These are phyloP conservation scores for Lapara coniferarum DNA, from an alignment of 2,888 invertebrate genomes.

Conservation along the genomic window DNA sequence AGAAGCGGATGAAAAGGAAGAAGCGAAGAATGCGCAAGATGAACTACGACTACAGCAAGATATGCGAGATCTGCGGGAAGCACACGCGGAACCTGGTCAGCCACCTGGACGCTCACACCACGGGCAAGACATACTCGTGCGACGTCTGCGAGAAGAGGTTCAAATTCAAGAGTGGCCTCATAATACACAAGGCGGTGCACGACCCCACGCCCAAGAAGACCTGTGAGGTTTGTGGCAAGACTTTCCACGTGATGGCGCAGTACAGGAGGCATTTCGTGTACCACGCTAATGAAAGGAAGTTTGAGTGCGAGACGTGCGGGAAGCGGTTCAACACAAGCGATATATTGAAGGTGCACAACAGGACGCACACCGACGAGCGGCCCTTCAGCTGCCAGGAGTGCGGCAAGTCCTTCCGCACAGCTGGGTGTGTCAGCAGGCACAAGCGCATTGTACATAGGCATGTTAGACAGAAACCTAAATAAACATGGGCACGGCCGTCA, in stretches of 20 bases:
- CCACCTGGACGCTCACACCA: slow-evolving; percentile 74
- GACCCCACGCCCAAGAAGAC: slow-evolving; percentile 76
- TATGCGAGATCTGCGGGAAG: slow-evolving; percentile 78
- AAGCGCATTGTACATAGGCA: slow-evolving; percentile 72
- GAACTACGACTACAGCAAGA: slow-evolving; percentile 73
- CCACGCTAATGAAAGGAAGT: slow-evolving; percentile 81
- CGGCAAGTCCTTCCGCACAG: slow-evolving; percentile 77
- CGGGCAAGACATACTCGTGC: slow-evolving; percentile 69
- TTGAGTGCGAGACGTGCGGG: slow-evolving; percentile 78
- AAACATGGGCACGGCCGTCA: slow-evolving; percentile 40
- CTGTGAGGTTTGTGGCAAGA: slow-evolving; percentile 81
- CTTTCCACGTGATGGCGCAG: slow-evolving; percentile 78
- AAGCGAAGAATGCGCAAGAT: slow-evolving; percentile 53
- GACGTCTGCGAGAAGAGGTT: slow-evolving; percentile 77
- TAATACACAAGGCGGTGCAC: slow-evolving; percentile 74
- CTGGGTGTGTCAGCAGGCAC: slow-evolving; percentile 77
- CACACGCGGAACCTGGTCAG: slow-evolving; percentile 68
- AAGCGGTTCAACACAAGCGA: slow-evolving; percentile 82
- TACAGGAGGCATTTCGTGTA: slow-evolving; percentile 78
- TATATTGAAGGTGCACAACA: slow-evolving; percentile 75
- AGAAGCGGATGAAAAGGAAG: slow-evolving; percentile 40
- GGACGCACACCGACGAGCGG: slow-evolving; percentile 77
- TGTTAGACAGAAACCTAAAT: slow-evolving; percentile 51
- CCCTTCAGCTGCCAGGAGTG: slow-evolving; percentile 76
- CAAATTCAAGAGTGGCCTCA: slow-evolving; percentile 75